Evolutionary conservation across 2,888 invertebrate species (phyloP).

Genomic region (Lycophotia porphyrea): DNA sequence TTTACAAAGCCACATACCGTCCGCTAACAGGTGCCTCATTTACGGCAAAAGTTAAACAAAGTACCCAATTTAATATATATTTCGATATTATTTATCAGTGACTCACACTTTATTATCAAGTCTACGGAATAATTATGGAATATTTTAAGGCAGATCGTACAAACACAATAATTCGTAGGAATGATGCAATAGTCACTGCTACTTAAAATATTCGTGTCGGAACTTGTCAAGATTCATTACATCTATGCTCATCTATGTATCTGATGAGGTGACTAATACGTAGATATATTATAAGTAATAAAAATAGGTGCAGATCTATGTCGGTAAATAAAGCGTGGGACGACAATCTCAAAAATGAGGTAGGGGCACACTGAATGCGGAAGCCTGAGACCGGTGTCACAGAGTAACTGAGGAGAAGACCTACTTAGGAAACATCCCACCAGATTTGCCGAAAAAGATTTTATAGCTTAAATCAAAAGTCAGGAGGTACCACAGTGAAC

Average conservation of each 20-base stretch:
- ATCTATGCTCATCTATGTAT: constrained; percentile 24
- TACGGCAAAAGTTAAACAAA: not conserved
- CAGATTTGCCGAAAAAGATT: not conserved
- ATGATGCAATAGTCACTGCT: constrained; percentile 47
- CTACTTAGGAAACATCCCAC: not conserved
- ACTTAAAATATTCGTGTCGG: constrained; percentile 13
- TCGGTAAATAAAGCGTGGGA: constrained; percentile 5
- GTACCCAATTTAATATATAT: not conserved
- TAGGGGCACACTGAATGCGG: not conserved
- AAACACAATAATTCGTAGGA: constrained; percentile 26
- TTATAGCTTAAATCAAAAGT: not conserved
- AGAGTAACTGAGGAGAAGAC: not conserved
- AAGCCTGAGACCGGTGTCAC: not conserved
- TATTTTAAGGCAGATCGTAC: not conserved
- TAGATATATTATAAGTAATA: not conserved
- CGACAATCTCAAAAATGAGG: not conserved
- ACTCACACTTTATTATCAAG: constrained; percentile 21
- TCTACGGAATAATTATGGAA: constrained; percentile 1
- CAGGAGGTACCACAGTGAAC: not conserved
- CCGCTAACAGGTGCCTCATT: not conserved
- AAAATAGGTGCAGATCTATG: constrained; percentile 2
- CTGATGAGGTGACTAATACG: constrained; percentile 34
- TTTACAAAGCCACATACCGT: not conserved
- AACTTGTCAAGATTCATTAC: constrained; percentile 34
- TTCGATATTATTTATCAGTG: constrained; percentile 2